Percentiles rank a stretch among this genome's conserved stretches.
Evolutionary conservation across 1,140 invertebrate genomes (phyloP).

Genomic region (Drosophila grimshawi): DNA sequence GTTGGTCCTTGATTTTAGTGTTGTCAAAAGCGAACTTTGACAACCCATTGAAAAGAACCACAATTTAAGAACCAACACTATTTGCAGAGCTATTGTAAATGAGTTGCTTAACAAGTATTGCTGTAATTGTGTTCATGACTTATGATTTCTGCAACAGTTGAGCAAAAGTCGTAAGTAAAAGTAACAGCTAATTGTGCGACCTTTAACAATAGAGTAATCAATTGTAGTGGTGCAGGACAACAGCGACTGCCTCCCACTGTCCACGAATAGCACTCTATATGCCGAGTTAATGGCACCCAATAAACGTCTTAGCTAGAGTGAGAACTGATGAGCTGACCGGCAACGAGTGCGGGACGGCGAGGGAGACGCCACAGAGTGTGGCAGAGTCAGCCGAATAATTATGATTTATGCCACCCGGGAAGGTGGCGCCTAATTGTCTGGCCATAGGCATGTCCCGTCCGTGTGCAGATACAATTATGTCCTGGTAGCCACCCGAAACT

Average conservation of each 20-base stretch:
- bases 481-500: slow-evolving; percentile 13
- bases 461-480: slow-evolving; percentile 68
- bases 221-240: slow-evolving; percentile 47
- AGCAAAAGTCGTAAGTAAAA: not conserved
- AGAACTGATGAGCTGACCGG: slow-evolving; percentile 50
- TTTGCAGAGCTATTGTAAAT: too few species aligned
- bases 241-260: slow-evolving; percentile 15
- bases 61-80: too few species aligned
- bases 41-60: too few species aligned
- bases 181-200: slow-evolving; percentile 67
- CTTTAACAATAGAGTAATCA: slow-evolving; percentile 76
- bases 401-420: slow-evolving; percentile 72
- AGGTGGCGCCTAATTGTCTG: slow-evolving; percentile 76
- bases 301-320: slow-evolving; percentile 69
- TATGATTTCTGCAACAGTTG: too few species aligned
- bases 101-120: too few species aligned
- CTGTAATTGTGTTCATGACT: too few species aligned
- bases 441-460: slow-evolving; percentile 35
- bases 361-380: not conserved
- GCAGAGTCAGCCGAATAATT: slow-evolving; percentile 61
- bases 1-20: too few species aligned
- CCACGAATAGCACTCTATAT: slow-evolving; percentile 74
- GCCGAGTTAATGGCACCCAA: slow-evolving; percentile 77
- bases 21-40: too few species aligned
- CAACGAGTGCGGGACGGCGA: not conserved